phyloP scores from a whole-genome alignment of 2,888 invertebrate genomes.

The Athalia rosae region DNA sequence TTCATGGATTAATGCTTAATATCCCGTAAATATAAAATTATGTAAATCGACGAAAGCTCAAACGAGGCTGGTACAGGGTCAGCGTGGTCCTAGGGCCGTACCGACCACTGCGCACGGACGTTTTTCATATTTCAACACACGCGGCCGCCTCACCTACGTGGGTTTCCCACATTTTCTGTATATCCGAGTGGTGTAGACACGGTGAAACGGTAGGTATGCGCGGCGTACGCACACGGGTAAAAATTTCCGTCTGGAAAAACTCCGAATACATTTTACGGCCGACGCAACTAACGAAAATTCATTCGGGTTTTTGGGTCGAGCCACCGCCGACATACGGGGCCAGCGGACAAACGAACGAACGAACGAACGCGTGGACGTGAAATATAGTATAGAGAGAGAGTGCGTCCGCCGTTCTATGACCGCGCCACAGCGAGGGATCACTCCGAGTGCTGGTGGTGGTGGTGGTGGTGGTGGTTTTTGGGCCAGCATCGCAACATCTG shows the following conservation, averaged over 20 bases:
- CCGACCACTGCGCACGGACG: background rate
- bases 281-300: slow-evolving; percentile 33
- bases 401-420: slow-evolving; percentile 29
- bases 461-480: slow-evolving; percentile 48
- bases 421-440: slow-evolving; percentile 46
- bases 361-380: slow-evolving; percentile 55
- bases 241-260: slow-evolving; percentile 13
- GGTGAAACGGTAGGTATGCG: slow-evolving; percentile 6
- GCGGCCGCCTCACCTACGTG: slow-evolving; percentile 2
- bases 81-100: background rate
- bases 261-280: slow-evolving; percentile 36
- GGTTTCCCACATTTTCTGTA: slow-evolving; percentile 24
- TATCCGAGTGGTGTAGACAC: slow-evolving; percentile 5
- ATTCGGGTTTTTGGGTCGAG: slow-evolving; percentile 24
- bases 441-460: slow-evolving; percentile 44
- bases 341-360: slow-evolving; percentile 33
- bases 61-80: slow-evolving; percentile 19
- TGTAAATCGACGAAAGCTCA: slow-evolving; percentile 39
- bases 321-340: slow-evolving; percentile 40
- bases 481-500: slow-evolving; percentile 66
- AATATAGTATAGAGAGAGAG: slow-evolving; percentile 55
- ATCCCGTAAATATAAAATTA: slow-evolving; percentile 43
- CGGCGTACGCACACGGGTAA: background rate
- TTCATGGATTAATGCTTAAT: slow-evolving; percentile 30
- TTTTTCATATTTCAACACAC: background rate